phyloP scores from a whole-genome alignment of 1,140 invertebrate genomes.

The Ceratoteleas bidentatus region DNA sequence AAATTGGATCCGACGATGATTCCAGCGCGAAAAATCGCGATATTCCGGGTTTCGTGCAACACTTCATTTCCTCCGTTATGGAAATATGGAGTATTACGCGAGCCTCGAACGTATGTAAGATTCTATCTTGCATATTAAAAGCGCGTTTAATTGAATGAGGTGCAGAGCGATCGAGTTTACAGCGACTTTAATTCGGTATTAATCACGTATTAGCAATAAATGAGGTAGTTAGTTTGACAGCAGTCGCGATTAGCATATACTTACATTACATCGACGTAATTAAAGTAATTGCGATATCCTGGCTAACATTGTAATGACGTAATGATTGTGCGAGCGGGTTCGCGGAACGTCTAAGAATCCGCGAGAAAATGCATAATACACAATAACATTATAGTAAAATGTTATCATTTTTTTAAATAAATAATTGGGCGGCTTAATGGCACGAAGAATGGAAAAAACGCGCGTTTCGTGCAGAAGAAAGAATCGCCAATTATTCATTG shows the following conservation, averaged over 20 bases:
- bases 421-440: constrained; percentile 33
- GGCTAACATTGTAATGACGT: constrained; percentile 32
- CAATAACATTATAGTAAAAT: constrained; percentile 59
- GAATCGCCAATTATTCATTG: constrained; percentile 37
- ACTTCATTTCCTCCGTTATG: constrained; percentile 66
- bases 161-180: constrained; percentile 64
- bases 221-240: constrained; percentile 57
- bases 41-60: constrained; percentile 48
- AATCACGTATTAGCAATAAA: constrained; percentile 54
- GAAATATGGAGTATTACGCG: constrained; percentile 57
- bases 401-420: constrained; percentile 59
- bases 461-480: constrained; percentile 6
- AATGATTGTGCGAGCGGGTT: constrained; percentile 37
- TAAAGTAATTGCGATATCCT: constrained; percentile 63
- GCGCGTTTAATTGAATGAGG: constrained; percentile 73
- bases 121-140: constrained; percentile 69
- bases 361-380: constrained; percentile 50
- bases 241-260: constrained; percentile 41
- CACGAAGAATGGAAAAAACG: constrained; percentile 26
- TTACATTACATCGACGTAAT: constrained; percentile 55
- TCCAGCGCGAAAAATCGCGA: constrained; percentile 34
- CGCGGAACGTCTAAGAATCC: constrained; percentile 39
- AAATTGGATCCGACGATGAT: constrained; percentile 31
- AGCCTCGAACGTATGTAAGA: constrained; percentile 57
- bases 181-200: constrained; percentile 58